These are phyloP conservation scores for Pocillopora meandrina DNA, from an alignment of 92 coral and sea anemone genomes.

Conservation along the genomic window DNA sequence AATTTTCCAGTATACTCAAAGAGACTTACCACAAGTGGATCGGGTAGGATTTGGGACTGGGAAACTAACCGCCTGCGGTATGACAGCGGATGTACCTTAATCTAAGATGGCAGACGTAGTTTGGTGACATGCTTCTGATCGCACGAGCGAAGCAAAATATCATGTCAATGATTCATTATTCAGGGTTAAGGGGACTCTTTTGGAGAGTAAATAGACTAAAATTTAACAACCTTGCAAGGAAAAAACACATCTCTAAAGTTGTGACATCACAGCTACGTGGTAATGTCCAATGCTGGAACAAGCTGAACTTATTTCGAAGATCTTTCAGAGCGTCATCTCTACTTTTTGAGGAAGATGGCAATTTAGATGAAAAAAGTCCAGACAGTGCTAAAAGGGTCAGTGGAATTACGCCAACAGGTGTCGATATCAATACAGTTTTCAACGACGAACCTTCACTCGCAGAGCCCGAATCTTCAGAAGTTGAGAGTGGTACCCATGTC, in stretches of 20 bases:
- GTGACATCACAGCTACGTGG: neutral
- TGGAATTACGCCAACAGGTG: neutral
- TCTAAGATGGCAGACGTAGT: neutral
- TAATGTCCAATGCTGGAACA: neutral
- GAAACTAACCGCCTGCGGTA: no score
- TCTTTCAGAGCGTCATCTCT: constrained; percentile 18
- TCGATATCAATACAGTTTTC: neutral
- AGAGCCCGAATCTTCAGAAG: constrained; percentile 19
- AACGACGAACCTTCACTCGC: neutral
- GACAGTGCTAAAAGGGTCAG: neutral
- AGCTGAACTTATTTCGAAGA: neutral
- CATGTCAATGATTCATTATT: constrained; percentile 6
- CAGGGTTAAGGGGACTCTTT: neutral
- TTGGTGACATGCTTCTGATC: neutral
- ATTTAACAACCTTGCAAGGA: neutral
- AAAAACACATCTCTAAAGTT: neutral
- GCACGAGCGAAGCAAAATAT: neutral
- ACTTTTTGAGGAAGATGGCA: neutral
- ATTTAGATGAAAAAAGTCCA: neutral
- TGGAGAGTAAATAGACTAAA: neutral
- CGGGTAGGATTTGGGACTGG: no score
- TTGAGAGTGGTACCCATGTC: constrained; percentile 32
- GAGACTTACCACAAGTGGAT: no score
- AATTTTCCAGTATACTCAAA: no score
- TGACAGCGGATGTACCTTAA: no score